Evolutionary conservation across 2,797 vertebrate genomes (phyloP).

Genomic region (Meriones psammophilus): DNA sequence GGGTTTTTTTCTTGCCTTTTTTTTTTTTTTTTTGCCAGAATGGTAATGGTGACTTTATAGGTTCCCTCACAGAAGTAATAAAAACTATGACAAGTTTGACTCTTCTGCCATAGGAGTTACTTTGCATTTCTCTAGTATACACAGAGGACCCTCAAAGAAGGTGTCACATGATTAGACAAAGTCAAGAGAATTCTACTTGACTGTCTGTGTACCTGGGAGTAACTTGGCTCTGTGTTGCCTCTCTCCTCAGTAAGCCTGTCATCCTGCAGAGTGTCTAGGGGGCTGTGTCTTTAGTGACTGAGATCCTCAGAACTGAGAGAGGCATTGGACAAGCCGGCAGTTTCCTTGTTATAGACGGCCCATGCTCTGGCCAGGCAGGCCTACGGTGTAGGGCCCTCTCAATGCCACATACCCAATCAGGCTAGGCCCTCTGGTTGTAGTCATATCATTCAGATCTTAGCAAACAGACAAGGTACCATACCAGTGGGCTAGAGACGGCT

Average conservation of each 20-base stretch:
- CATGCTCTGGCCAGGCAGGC: neutral
- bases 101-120: neutral
- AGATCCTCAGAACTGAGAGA: neutral
- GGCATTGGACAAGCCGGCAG: neutral
- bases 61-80: neutral
- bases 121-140: constrained; percentile 26
- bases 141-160: neutral
- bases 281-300: neutral
- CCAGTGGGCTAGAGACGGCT: neutral
- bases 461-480: neutral
- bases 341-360: neutral
- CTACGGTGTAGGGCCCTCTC: neutral
- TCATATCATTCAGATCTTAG: neutral
- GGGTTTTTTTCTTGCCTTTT: neutral
- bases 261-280: neutral
- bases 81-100: neutral
- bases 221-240: neutral
- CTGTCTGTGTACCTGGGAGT: neutral
- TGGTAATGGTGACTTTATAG: neutral
- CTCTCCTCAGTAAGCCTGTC: neutral
- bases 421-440: neutral
- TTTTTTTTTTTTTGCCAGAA: neutral
- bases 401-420: neutral
- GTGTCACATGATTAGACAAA: neutral
- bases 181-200: neutral